A percentile compares a stretch with the other conserved stretches of the same genome.
These are phyloP conservation scores for Nestor notabilis DNA, from an alignment of 2,113 vertebrate genomes.

Conservation along the genomic window DNA sequence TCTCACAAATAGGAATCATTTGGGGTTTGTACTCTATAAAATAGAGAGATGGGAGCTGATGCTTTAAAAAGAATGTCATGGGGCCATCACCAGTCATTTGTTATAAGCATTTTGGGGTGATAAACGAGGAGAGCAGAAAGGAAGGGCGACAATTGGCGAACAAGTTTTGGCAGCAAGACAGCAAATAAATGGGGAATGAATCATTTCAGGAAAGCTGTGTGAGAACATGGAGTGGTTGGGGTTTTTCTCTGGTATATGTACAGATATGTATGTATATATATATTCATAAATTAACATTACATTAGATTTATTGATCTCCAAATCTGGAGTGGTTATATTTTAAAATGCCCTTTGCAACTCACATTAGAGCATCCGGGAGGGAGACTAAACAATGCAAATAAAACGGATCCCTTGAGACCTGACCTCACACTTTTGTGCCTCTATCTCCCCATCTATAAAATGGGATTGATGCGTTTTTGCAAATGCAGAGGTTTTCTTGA, in stretches of 20 bases:
- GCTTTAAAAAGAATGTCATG: neutral
- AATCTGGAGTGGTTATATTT: conserved; percentile 15
- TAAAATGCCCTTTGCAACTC: neutral
- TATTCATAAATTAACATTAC: conserved; percentile 13
- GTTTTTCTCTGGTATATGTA: neutral
- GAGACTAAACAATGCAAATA: neutral
- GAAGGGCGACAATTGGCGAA: conserved; percentile 50
- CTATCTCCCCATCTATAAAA: neutral
- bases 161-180: conserved; percentile 26
- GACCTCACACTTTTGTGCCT: neutral
- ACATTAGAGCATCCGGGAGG: neutral
- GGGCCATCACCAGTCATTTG: conserved; percentile 1
- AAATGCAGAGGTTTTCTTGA: neutral
- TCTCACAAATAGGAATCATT: neutral
- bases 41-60: neutral
- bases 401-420: neutral
- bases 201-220: conserved; percentile 1
- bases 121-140: neutral
- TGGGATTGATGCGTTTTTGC: neutral
- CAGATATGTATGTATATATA: neutral
- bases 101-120: conserved; percentile 6
- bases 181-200: conserved; percentile 44
- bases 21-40: neutral
- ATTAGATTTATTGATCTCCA: conserved; percentile 16
- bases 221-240: neutral